phyloP scores from a whole-genome alignment of 2,113 vertebrate genomes.

The Pteronura brasiliensis region DNA sequence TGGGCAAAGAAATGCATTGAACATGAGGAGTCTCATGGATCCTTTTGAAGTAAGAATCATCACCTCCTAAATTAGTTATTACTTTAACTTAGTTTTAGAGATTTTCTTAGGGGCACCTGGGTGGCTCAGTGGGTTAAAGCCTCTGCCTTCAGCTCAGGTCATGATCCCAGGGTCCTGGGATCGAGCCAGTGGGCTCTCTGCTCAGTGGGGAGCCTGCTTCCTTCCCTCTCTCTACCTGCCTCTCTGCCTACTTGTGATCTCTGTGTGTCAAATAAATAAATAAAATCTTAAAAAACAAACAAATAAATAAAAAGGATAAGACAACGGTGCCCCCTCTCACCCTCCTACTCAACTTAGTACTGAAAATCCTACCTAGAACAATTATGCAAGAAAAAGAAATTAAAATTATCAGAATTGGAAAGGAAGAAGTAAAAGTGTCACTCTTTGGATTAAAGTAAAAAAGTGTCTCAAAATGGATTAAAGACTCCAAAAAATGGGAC shows the following conservation, averaged over 20 bases:
- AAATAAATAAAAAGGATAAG: not conserved
- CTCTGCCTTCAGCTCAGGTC: too few species aligned
- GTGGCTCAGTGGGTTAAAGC: too few species aligned
- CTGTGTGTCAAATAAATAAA: too few species aligned
- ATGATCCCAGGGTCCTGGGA: too few species aligned
- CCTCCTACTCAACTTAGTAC: not conserved
- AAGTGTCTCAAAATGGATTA: not conserved
- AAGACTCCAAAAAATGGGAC: not conserved
- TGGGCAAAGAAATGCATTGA: not conserved
- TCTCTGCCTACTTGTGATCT: too few species aligned
- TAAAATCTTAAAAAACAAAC: too few species aligned
- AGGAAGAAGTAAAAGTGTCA: not conserved
- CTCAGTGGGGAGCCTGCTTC: too few species aligned
- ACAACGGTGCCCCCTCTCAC: not conserved
- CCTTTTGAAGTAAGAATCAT: constrained; percentile 3
- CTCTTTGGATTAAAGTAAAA: not conserved
- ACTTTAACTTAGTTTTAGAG: constrained; percentile 27
- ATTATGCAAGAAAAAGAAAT: not conserved
- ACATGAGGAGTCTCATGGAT: not conserved
- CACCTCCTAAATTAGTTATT: not conserved
- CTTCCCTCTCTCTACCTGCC: too few species aligned
- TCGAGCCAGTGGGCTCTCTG: too few species aligned
- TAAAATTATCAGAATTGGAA: not conserved
- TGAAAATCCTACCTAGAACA: not conserved
- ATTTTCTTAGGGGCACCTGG: not conserved